A percentile compares a stretch with the other conserved stretches of the same genome.
phyloP scores from a whole-genome alignment of 2,113 vertebrate genomes.

The Tretioscincus oriximinensis region DNA sequence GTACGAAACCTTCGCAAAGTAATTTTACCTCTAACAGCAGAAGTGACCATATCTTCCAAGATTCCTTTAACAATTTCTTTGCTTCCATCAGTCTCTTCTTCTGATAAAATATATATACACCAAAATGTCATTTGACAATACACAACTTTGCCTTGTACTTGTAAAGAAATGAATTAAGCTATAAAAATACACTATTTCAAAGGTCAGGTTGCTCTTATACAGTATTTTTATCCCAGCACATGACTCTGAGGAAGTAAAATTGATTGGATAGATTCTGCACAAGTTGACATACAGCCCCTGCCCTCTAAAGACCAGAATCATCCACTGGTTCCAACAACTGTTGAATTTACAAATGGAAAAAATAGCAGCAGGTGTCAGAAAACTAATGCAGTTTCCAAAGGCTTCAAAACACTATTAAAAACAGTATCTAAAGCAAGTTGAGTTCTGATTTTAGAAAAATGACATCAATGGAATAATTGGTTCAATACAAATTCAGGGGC shows the following conservation, averaged over 20 bases:
- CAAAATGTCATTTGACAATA: constrained; percentile 37
- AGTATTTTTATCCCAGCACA: background rate
- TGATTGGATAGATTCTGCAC: background rate
- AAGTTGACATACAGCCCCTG: background rate
- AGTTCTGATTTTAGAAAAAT: too few relatives aligned
- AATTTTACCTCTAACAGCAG: constrained; percentile 73
- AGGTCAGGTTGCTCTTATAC: background rate
- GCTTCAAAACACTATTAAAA: background rate
- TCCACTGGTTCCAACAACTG: background rate
- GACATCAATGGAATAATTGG: too few relatives aligned
- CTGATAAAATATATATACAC: constrained; percentile 51
- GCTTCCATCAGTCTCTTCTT: constrained; percentile 58
- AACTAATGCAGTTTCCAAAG: background rate
- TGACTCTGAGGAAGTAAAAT: background rate
- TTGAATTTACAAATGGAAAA: background rate
- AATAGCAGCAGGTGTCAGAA: background rate
- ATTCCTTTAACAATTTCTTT: constrained; percentile 76
- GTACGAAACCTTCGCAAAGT: constrained; percentile 1
- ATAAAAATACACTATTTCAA: background rate
- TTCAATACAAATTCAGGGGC: too few relatives aligned
- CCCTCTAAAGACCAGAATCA: background rate
- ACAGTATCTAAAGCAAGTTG: background rate
- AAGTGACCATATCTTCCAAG: constrained; percentile 75
- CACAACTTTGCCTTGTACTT: background rate
- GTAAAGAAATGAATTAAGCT: background rate